These are phyloP conservation scores for Chanos chanos DNA, from an alignment of 2,797 vertebrate genomes.

Conservation along the genomic window DNA sequence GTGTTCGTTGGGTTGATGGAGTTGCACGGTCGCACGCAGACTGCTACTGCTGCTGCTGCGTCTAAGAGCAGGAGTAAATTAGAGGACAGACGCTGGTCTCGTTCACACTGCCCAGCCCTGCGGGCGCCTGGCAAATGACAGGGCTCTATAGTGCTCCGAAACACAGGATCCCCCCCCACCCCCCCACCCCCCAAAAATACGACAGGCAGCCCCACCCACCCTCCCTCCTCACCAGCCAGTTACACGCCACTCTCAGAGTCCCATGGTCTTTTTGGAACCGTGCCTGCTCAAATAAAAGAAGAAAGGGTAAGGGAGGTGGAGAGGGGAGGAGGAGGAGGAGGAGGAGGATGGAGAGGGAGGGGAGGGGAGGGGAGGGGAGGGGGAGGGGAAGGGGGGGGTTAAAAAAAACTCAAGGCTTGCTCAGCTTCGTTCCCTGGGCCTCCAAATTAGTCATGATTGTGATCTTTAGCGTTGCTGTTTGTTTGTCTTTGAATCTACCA, in stretches of 20 bases:
- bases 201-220: constrained; percentile 25
- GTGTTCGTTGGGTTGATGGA: no score
- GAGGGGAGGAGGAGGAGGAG: no score
- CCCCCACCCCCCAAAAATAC: constrained; percentile 2
- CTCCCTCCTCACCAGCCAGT: constrained; percentile 5
- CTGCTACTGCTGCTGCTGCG: no score
- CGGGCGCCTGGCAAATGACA: constrained; percentile 54
- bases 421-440: constrained; percentile 22
- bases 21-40: no score
- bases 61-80: constrained; percentile 46
- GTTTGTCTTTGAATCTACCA: constrained; percentile 46
- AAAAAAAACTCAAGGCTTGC: no score
- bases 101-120: constrained; percentile 49
- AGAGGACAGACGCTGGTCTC: constrained; percentile 48
- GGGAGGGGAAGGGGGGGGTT: constrained; percentile 5
- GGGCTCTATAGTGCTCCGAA: constrained; percentile 42
- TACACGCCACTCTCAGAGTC: no score
- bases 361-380: constrained; percentile 14
- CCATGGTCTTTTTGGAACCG: background rate
- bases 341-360: background rate
- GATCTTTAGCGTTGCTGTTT: constrained; percentile 41
- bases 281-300: background rate
- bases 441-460: constrained; percentile 46
- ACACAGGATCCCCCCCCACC: constrained; percentile 30
- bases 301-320: no score